A percentile compares a stretch with the other conserved stretches of the same genome.
phyloP scores from a whole-genome alignment of 2,113 vertebrate species.

The Perognathus longimembris region DNA sequence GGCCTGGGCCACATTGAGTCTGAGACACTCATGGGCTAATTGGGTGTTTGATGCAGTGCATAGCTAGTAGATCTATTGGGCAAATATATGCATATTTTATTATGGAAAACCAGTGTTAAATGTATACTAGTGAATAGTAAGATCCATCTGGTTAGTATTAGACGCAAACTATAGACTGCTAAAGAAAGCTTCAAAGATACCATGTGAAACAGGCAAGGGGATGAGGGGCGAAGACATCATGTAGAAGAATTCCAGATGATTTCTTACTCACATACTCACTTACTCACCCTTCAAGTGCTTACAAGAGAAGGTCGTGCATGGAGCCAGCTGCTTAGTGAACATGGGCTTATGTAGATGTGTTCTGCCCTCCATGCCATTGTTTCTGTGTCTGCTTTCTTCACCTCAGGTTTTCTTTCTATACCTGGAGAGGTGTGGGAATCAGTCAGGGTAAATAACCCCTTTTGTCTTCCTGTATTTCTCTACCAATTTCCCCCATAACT shows the following conservation, averaged over 20 bases:
- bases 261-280: not conserved
- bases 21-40: not conserved
- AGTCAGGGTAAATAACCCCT: not conserved
- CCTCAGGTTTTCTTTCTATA: not conserved
- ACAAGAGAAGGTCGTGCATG: not conserved
- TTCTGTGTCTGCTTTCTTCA: too few relatives aligned
- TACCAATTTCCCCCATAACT: not conserved
- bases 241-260: not conserved
- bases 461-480: not conserved
- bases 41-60: not conserved
- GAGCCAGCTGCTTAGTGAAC: not conserved
- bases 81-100: not conserved
- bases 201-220: not conserved
- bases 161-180: not conserved
- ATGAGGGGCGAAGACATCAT: not conserved
- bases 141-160: not conserved
- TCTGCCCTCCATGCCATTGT: not conserved
- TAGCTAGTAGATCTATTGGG: not conserved
- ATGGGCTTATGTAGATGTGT: not conserved
- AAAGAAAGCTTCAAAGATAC: not conserved
- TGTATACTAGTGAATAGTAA: not conserved
- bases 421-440: not conserved
- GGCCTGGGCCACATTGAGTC: not conserved
- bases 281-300: not conserved
- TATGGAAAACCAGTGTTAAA: not conserved